These are phyloP conservation scores for Sinopyrophorus schimmeli DNA, from an alignment of 2,888 invertebrate species.

Conservation along the genomic window DNA sequence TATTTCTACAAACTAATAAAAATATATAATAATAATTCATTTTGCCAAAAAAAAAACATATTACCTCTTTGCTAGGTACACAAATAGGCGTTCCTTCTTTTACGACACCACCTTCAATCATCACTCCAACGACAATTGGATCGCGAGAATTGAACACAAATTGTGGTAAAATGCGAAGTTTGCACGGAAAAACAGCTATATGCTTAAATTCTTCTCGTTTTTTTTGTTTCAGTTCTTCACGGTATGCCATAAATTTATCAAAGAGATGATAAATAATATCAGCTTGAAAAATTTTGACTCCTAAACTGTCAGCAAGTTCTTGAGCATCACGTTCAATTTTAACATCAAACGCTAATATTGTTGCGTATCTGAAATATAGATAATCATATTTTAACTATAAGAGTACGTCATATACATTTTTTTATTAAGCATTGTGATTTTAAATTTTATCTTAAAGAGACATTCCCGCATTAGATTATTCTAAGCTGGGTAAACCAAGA, in stretches of 20 bases:
- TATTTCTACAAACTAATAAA: slow-evolving; percentile 84
- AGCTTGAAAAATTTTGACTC: slow-evolving; percentile 95
- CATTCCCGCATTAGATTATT: too few relatives aligned
- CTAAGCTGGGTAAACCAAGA: too few relatives aligned
- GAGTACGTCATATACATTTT: too few relatives aligned
- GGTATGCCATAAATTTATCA: slow-evolving; percentile 92
- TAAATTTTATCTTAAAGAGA: too few relatives aligned
- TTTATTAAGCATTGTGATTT: too few relatives aligned
- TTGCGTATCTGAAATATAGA: slow-evolving; percentile 85
- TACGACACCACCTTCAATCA: slow-evolving; percentile 92
- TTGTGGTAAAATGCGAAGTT: slow-evolving; percentile 80
- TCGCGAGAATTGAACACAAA: slow-evolving; percentile 98
- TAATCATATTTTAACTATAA: too few relatives aligned
- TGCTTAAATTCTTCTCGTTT: slow-evolving; percentile 95
- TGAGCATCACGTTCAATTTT: slow-evolving; percentile 98
- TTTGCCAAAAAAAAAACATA: too few relatives aligned
- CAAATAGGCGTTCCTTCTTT: slow-evolving; percentile 97
- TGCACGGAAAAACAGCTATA: slow-evolving; percentile 98
- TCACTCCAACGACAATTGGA: slow-evolving; percentile 96
- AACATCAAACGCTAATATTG: slow-evolving; percentile 99
- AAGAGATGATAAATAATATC: slow-evolving; percentile 99
- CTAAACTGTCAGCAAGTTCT: slow-evolving; percentile 91
- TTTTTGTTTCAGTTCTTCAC: slow-evolving; percentile 86
- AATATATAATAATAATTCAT: neutral
- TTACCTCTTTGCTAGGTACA: slow-evolving; percentile 93